Conservation (phyloP, 2,888 invertebrate species). For the Lasioglossum lativentre region DNA sequence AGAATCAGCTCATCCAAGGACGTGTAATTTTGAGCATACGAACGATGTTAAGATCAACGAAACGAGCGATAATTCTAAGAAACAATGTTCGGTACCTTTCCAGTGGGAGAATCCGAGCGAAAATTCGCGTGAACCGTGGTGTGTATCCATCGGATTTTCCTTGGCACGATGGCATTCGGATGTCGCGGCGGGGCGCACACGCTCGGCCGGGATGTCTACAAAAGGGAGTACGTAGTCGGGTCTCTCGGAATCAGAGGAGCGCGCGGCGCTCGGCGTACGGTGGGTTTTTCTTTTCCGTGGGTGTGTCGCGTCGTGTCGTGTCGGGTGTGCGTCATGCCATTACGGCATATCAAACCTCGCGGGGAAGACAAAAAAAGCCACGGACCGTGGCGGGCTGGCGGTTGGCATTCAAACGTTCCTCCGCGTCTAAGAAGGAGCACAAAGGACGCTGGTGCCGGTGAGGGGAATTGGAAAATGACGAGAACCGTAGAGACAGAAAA, state of each 20-base stretch:
- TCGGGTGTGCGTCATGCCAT: constrained; percentile 63
- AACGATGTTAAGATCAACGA: too few relatives aligned
- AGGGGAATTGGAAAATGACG: constrained; percentile 75
- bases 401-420: constrained; percentile 73
- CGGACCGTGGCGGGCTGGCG: constrained; percentile 66
- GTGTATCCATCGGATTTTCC: constrained; percentile 1
- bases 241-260: constrained; percentile 55
- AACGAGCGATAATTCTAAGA: not conserved
- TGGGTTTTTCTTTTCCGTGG: constrained; percentile 38
- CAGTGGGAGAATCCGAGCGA: not conserved
- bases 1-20: too few relatives aligned
- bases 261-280: constrained; percentile 37
- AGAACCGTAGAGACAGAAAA: constrained; percentile 62
- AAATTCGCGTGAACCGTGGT: not conserved
- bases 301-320: constrained; percentile 30
- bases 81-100: not conserved
- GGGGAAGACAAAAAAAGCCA: constrained; percentile 62
- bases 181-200: constrained; percentile 4
- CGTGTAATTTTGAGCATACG: too few relatives aligned
- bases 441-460: constrained; percentile 68
- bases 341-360: constrained; percentile 70
- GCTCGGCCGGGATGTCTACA: constrained; percentile 43
- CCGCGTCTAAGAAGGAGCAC: constrained; percentile 71
- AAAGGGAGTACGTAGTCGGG: constrained; percentile 39
- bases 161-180: not conserved